Evolutionary conservation across 2,797 vertebrate genomes (phyloP), one percentile per base, ranked within the genome.

Genomic region (Otolemur crassicaudatus): DNA sequence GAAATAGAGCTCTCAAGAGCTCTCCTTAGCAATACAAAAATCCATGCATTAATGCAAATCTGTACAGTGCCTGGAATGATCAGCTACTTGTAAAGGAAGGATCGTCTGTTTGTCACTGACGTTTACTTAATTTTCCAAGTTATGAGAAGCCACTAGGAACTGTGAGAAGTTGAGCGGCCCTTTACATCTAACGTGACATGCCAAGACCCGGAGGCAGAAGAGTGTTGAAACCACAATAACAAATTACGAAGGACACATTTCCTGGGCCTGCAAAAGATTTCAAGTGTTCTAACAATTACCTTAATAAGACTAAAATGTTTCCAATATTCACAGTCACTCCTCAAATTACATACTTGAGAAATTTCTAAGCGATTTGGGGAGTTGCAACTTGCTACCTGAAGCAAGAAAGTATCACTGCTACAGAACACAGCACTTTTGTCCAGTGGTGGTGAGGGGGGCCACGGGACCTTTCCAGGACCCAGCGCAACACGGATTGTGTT

Each of bases 351-450:
- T 23, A 87, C 94, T 60, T 92, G 96, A 91, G 93, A 93, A 92
- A 80, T 86, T 96, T 92, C 81, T 65, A 81, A 96, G 87, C 84
- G 61, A 67, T 72, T 95, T 89, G 46, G 80, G 53, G 81, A 89
- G 87, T 77, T 27, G 43, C 75, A 90, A 94, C 96, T 94, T 88
- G 87, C 81, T 49, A 61, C 23, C 22, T 46, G 65, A 96, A 94
- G 95, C 90, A 85, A 95, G 87, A 95, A 96, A 97, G 95, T 95
- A 97, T 91, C 94, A 25, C 0, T 80, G 60, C 84, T 53, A n/a
- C n/a, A 34, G 79, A 96, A 97, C 95, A 97, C 97, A 96, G 96
- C 88, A 34, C 76, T 40, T 60, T 76, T 97, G 88, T 97, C 53
- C 43, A 29, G n/a, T 4, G 0, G 11, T 13, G 49, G 58, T 10